Conservation (phyloP, 2,113 vertebrate species). For the Petaurus breviceps region DNA sequence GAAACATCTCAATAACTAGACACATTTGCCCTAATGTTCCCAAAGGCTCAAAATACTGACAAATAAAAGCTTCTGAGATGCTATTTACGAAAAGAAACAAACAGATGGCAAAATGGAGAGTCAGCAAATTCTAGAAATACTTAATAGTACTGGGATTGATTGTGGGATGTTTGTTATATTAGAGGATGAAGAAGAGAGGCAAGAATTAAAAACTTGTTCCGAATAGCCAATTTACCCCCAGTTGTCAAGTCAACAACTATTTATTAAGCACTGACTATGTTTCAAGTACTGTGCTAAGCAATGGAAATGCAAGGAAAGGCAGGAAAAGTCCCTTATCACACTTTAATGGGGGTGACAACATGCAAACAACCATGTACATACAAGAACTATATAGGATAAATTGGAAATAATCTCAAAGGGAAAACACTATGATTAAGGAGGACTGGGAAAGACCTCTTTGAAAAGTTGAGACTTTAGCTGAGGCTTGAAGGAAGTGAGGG, state of each 20-base stretch:
- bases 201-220: neutral
- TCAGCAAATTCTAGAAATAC: neutral
- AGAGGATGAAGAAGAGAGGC: neutral
- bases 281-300: neutral
- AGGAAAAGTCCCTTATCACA: neutral
- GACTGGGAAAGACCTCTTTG: neutral
- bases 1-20: conserved; percentile 93
- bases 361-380: neutral
- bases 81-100: neutral
- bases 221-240: neutral
- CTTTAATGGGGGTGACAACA: neutral
- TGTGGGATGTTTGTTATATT: neutral
- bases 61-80: neutral
- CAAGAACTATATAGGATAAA: neutral
- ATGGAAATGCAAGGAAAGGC: neutral
- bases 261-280: neutral
- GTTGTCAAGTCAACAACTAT: neutral
- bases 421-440: neutral
- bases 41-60: conserved; percentile 80
- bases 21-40: conserved; percentile 90
- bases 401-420: neutral
- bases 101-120: neutral
- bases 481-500: neutral
- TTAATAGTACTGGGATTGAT: neutral
- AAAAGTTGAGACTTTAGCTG: neutral